These are phyloP conservation scores for Drosophila melanosoma DNA, from an alignment of 2,888 invertebrate genomes.

Conservation along the genomic window DNA sequence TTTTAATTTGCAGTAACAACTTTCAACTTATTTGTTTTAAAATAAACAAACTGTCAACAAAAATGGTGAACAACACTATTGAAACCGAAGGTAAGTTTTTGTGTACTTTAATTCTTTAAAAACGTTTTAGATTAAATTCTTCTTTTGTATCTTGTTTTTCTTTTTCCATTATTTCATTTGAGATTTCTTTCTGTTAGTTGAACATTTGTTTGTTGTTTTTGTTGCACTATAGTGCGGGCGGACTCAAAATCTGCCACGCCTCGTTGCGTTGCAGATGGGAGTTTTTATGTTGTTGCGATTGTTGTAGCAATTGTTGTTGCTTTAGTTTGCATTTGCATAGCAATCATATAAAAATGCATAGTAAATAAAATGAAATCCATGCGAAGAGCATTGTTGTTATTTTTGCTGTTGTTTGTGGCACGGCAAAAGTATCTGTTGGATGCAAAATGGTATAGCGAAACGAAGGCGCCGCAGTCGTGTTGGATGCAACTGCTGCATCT, in stretches of 20 bases:
- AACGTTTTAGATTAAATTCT: conserved; percentile 14
- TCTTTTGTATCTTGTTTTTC: not conserved
- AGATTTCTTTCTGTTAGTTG: conserved; percentile 22
- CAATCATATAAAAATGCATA: conserved; percentile 66
- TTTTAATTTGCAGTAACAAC: conserved; percentile 21
- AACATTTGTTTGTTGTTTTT: conserved; percentile 36
- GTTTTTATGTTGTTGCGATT: conserved; percentile 32
- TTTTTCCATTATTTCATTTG: conserved; percentile 9
- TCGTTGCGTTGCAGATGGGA: conserved; percentile 60
- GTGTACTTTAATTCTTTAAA: not conserved
- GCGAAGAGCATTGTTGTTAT: conserved; percentile 57
- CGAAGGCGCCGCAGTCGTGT: conserved; percentile 18
- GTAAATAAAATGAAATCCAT: conserved; percentile 62
- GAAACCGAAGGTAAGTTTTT: conserved; percentile 62
- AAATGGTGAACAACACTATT: conserved; percentile 67
- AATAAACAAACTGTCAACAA: conserved; percentile 15
- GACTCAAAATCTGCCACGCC: conserved; percentile 69
- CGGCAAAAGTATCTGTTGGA: conserved; percentile 58
- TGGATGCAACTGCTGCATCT: conserved; percentile 5
- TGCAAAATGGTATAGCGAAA: conserved; percentile 50
- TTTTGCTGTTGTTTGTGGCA: conserved; percentile 27
- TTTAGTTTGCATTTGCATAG: conserved; percentile 62
- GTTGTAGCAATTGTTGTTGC: conserved; percentile 37
- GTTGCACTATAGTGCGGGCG: conserved; percentile 38
- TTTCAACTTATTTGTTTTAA: conserved; percentile 9